These are phyloP conservation scores for Prochilodus magdalenae DNA, from an alignment of 2,113 vertebrate species.

Conservation along the genomic window DNA sequence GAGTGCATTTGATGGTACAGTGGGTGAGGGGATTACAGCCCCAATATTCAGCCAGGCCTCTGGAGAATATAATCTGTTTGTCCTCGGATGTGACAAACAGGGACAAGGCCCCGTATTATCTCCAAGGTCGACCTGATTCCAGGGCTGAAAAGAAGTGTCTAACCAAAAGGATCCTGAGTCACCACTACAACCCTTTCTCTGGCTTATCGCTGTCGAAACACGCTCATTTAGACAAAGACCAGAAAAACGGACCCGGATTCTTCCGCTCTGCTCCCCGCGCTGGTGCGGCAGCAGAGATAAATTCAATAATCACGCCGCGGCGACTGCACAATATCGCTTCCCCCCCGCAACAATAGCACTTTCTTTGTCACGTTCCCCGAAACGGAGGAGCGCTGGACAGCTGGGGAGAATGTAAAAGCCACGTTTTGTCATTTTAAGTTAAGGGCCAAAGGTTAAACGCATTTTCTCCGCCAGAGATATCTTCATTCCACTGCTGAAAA, in stretches of 20 bases:
- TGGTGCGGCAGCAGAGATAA: conserved; percentile 47
- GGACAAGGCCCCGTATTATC: conserved; percentile 58
- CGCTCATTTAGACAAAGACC: conserved; percentile 57
- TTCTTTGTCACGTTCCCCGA: conserved; percentile 36
- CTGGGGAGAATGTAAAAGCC: conserved; percentile 12
- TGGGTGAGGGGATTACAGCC: conserved; percentile 34
- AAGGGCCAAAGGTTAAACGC: conserved; percentile 44
- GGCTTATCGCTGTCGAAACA: conserved; percentile 59
- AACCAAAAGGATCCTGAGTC: conserved; percentile 40
- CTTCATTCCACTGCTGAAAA: conserved; percentile 34
- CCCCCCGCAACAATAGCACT: conserved; percentile 36
- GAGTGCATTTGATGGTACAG: conserved; percentile 15
- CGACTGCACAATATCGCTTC: conserved; percentile 27
- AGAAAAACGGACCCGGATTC: conserved; percentile 38
- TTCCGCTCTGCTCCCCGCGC: conserved; percentile 27
- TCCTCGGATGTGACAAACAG: conserved; percentile 53
- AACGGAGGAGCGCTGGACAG: conserved; percentile 27
- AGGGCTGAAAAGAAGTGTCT: conserved; percentile 40
- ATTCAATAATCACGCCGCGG: conserved; percentile 33
- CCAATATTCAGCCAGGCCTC: conserved; percentile 47
- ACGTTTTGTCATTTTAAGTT: conserved; percentile 35
- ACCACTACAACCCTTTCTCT: conserved; percentile 46
- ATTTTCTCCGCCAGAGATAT: conserved; percentile 33
- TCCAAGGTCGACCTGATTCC: conserved; percentile 63
- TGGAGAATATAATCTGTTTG: conserved; percentile 54